Evolutionary conservation across 2,113 vertebrate species (phyloP), one percentile per base, ranked within the genome.

Genomic region (Melanocharis versteri): DNA sequence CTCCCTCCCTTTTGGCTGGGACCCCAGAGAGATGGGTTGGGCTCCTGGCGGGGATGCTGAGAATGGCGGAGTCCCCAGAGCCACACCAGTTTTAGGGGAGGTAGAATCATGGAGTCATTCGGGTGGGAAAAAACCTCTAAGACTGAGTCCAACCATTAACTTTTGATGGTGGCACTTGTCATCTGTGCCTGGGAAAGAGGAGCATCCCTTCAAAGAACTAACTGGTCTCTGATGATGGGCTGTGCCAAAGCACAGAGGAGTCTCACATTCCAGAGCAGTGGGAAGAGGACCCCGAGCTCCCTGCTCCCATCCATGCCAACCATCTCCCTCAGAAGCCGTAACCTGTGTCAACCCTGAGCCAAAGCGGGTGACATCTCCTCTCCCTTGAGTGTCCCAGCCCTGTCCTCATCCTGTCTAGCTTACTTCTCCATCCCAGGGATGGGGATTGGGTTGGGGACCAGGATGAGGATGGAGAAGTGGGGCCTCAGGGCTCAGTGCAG

Each of bases 241-340:
- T 64, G 53, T 21, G 54, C 39, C 0, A 0, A 44, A 66, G 47
- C 23, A 35, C 48, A 28, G 37, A 28, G 56, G 13, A 27, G 3
- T 72, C 14, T 35, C 53, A 28, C 26, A 24, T 33, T 35, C 48
- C 5, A 1, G 39, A 64, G 30, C 33, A 16, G 19, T 24, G 81
- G 40, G 15, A 65, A 56, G 23, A 51, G 53, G 17, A 24, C 7
- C 23, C 72, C 19, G 47, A 71, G 66, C 37, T 57, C 37, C 21
- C 51, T 8, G 3, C 31, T 79, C 47, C 69, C 26, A 3, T 2
- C 33, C 15, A 2, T 1, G 3, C 27, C 4, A 7, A 8, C 9
- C 8, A 0, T 4, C n/a, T 58, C 48, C 58, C 85, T 35, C 2
- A 4, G 73, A 10, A 76, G 19, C 3, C 28, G 54, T 10, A 22